phyloP scores from a whole-genome alignment of 2,113 vertebrate species.

The Dolichallabes microphthalmus region DNA sequence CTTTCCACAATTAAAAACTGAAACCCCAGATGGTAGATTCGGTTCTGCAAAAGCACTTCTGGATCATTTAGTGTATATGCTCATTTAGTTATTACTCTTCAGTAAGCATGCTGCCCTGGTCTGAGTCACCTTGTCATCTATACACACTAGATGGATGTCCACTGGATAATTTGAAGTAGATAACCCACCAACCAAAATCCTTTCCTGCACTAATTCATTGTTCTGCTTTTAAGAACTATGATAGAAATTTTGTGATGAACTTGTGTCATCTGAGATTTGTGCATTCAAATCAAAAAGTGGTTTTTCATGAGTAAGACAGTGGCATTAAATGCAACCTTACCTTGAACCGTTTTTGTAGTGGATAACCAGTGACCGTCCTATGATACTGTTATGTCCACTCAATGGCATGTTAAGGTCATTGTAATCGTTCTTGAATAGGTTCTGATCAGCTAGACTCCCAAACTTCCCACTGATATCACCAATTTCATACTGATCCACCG shows the following conservation, averaged over 20 bases:
- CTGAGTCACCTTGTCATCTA: not conserved
- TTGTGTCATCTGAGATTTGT: not conserved
- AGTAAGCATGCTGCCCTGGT: not conserved
- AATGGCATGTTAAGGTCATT: slow-evolving; percentile 69
- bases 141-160: not conserved
- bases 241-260: not conserved
- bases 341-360: slow-evolving; percentile 70
- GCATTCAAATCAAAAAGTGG: not conserved
- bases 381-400: slow-evolving; percentile 69
- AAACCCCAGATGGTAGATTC: slow-evolving; percentile 10
- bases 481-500: slow-evolving; percentile 76
- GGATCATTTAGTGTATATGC: not conserved
- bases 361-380: slow-evolving; percentile 75
- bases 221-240: slow-evolving; percentile 9
- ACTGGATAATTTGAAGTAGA: not conserved
- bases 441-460: slow-evolving; percentile 62
- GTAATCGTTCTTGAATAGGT: slow-evolving; percentile 45
- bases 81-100: not conserved
- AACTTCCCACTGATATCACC: slow-evolving; percentile 80
- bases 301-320: not conserved
- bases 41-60: not conserved
- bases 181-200: not conserved
- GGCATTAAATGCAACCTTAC: slow-evolving; percentile 60
- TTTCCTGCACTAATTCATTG: not conserved
- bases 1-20: not conserved